Evolutionary conservation across 1,140 invertebrate species (phyloP), one percentile per base, ranked within the genome.

Genomic region (Elymnias hypermnestra): DNA sequence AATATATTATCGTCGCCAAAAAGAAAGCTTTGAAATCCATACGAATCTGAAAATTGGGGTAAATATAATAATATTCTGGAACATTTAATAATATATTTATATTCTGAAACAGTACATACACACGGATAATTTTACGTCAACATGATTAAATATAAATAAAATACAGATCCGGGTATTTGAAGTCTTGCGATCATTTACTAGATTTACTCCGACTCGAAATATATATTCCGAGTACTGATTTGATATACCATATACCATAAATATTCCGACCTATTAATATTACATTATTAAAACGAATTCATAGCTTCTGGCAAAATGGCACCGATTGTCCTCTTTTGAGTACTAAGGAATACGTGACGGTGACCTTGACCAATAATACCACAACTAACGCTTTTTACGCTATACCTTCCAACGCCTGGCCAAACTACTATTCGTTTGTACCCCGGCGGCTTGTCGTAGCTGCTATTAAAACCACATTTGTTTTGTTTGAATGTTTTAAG

Each of bases 371-470:
- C 77, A 1, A 19, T 3, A n/a, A 73, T 59, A 6, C 61, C 60
- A 15, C 69, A 69, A 6, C 7, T 47, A 5, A 53, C 18, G 5
- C 25, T 25, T 28, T 69, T 57, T 0, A 58, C 15, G 0, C 39
- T 58, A 26, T 84, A 84, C 10, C 77, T 43, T 2, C 81, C 81
- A 0, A 82, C 77, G 0, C 64, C 81, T 0, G 79, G 79, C 75
- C 79, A 78, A 9, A 82, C 72, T 1, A 73, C 31, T 4, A 60
- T 52, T 4, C 70, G 62, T 9, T 63, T 25, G 23, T 81, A 79
- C 3, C 79, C 75, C 3, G 70, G 76, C 1, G 70, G 63, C 18
- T 69, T 71, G 28, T 81, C 73, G 28, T 79, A 78, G 13, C 70
- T 75, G 39, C 72, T 82, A 42, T 84, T 81, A 29, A 82, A 84